phyloP scores from a whole-genome alignment of 1,140 invertebrate genomes.

The Drosophila albomicans region DNA sequence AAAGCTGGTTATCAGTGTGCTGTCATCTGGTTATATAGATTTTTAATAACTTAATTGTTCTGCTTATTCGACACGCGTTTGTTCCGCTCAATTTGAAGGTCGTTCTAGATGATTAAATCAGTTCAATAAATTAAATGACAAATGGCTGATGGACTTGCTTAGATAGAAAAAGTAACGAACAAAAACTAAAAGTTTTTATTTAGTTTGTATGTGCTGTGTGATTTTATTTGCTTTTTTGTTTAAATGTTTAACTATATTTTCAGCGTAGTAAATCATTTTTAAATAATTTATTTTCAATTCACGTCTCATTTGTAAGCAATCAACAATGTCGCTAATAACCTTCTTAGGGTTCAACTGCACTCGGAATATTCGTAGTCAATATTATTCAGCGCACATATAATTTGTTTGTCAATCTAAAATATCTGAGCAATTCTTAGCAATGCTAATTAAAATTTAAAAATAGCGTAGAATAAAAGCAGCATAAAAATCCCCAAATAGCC shows the following conservation, averaged over 20 bases:
- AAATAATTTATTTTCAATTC: background rate
- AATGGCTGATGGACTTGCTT: background rate
- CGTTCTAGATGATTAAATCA: background rate
- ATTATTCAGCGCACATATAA: background rate
- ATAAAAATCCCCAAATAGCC: constrained; percentile 17
- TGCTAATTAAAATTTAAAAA: constrained; percentile 14
- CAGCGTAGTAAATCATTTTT: background rate
- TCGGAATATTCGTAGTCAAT: background rate
- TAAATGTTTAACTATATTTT: background rate
- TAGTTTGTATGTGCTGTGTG: no score
- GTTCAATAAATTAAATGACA: constrained; percentile 8
- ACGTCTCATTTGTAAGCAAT: background rate
- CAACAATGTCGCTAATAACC: background rate
- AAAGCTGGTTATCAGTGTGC: constrained; percentile 1
- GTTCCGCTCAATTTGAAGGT: constrained; percentile 4
- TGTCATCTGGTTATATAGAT: background rate
- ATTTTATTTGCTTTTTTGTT: background rate
- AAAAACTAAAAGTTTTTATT: background rate
- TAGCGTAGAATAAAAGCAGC: constrained; percentile 8
- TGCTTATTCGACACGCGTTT: background rate
- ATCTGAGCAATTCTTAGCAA: background rate
- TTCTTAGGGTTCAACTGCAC: background rate
- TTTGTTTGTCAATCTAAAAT: background rate
- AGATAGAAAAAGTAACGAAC: background rate
- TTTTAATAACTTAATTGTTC: constrained; percentile 11